Conservation (phyloP, 2,797 vertebrate genomes). For the Acestrorhynchus altus region DNA sequence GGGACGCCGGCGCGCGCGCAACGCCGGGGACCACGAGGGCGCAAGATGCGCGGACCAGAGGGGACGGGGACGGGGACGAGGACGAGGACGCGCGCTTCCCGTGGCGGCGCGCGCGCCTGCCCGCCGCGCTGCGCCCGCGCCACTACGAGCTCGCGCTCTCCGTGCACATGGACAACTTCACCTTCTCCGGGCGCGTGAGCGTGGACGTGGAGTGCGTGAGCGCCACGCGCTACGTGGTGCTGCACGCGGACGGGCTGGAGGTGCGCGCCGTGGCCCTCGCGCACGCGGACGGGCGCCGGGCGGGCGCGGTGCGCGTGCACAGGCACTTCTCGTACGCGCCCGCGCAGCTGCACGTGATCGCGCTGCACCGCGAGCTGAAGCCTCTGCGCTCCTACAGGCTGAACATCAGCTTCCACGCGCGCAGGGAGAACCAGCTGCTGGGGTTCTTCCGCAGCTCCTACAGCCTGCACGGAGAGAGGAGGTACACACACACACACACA, state of each 20-base stretch:
- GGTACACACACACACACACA: constrained; percentile 73
- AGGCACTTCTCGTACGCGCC: constrained; percentile 85
- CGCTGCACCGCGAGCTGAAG: constrained; percentile 90
- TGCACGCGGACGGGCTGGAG: constrained; percentile 82
- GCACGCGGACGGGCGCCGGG: constrained; percentile 79
- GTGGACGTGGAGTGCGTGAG: constrained; percentile 90
- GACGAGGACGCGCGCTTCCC: constrained; percentile 73
- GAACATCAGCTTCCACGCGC: constrained; percentile 88
- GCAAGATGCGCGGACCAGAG: constrained; percentile 61
- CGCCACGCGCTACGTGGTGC: constrained; percentile 90
- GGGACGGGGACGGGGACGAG: constrained; percentile 64
- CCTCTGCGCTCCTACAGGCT: constrained; percentile 86
- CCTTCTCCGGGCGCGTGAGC: constrained; percentile 92
- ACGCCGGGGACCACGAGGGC: constrained; percentile 10
- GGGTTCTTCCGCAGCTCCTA: constrained; percentile 97
- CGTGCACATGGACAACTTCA: constrained; percentile 97
- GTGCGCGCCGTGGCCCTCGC: constrained; percentile 55
- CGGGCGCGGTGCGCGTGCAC: constrained; percentile 78
- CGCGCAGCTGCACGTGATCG: constrained; percentile 90
- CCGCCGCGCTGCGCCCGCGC: constrained; percentile 84
- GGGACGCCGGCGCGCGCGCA: not conserved
- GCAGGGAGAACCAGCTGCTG: constrained; percentile 92
- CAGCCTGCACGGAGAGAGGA: constrained; percentile 86
- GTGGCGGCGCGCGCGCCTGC: constrained; percentile 86
- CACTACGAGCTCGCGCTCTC: constrained; percentile 92